phyloP scores from a whole-genome alignment of 2,888 invertebrate species.

The Eupithecia subumbrata region DNA sequence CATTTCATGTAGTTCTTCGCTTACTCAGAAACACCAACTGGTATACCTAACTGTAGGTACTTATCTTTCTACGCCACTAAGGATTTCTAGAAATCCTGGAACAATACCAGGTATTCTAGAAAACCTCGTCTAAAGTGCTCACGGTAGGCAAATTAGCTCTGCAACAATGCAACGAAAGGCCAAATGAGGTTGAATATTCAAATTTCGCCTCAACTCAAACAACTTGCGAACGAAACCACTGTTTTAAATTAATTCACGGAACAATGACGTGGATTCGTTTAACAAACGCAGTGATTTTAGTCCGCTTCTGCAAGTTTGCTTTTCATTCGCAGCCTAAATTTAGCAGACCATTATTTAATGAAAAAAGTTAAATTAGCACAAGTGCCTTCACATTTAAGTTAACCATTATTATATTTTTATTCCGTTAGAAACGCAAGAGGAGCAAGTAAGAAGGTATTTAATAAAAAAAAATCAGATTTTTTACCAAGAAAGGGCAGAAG shows the following conservation, averaged over 20 bases:
- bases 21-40: background rate
- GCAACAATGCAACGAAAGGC: conserved; percentile 40
- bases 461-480: no score
- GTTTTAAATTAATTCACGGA: conserved; percentile 34
- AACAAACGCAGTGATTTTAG: conserved; percentile 25
- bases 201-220: conserved; percentile 45
- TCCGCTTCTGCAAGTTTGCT: conserved; percentile 19
- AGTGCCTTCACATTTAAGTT: background rate
- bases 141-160: conserved; percentile 15
- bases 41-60: background rate
- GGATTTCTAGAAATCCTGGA: background rate
- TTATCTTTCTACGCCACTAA: background rate
- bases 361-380: background rate
- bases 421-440: background rate
- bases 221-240: conserved; percentile 36
- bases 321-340: conserved; percentile 16
- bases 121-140: background rate
- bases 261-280: conserved; percentile 23
- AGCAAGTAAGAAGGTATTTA: background rate
- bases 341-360: background rate
- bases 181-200: conserved; percentile 41
- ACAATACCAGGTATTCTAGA: background rate
- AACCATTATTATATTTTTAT: background rate
- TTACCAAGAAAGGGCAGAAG: no score
- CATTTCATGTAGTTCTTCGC: background rate